Evolutionary conservation across 2,797 vertebrate genomes (phyloP), one percentile per base, ranked within the genome.

Genomic region (Miopithecus talapoin): DNA sequence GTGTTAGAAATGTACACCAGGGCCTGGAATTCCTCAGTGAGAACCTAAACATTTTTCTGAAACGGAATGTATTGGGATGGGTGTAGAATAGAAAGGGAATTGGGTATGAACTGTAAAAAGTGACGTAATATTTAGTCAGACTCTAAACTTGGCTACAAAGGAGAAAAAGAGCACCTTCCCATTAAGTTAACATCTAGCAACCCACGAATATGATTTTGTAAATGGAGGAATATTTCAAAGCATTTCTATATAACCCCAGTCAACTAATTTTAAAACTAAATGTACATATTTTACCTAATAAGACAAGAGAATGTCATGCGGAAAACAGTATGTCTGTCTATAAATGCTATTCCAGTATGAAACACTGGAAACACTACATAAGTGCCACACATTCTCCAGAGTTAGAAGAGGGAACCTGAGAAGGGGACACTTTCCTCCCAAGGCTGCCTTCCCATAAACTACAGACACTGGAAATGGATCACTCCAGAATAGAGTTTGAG

Each of bases 201-300:
- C 39, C 50, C 87, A 91, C 4, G 70, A 84, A 81, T 30, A 79
- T 21, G 16, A 50, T 89, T 90, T 85, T 48, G 7, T 91, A 90
- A 91, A n/a, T 41, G 14, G 39, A 61, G 59, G 57, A 93, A 81
- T 85, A 92, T 83, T 76, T 61, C n/a, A 84, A 85, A 91, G 22
- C 2, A 55, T 88, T 92, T 96, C 81, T 85, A 21, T 83, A 53
- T 87, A 85, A 95, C 39, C 26, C 36, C 85, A 95, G 89, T 93
- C 98, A 98, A 97, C 87, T 87, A 92, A 78, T 96, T 97, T 97
- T 96, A 96, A 96, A 97, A 97, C 96, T 96, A 98, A 94, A 95
- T 98, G 95, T 97, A 48, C 84, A 36, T 97, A 75, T 90, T 97
- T 98, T 97, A 93, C 97, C 95, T 94, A 98, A 97, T 97, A 96